Evolutionary conservation across 2,113 vertebrate genomes (phyloP), one percentile per base, ranked within the genome.

Genomic region (Ictalurus furcatus): DNA sequence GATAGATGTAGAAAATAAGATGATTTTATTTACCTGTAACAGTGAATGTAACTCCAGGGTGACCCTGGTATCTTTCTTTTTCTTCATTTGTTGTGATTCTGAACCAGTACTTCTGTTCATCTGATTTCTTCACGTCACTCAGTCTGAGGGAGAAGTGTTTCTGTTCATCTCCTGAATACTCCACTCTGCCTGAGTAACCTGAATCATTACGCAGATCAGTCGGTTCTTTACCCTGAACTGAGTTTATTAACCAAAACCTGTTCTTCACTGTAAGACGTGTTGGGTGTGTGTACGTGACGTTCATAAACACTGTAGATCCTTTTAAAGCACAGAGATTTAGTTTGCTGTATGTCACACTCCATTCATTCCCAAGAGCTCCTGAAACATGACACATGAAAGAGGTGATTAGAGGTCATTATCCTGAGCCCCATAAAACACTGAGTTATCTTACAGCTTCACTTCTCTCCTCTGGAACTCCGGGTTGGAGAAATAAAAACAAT

Each of bases 101-200:
- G n/a, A 86, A 30, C 21, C 28, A 59, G 44, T 74, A 86, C n/a
- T 40, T 74, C 21, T 74, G 19, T 21, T 54, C 37, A 88, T 81
- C 87, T 59, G 79, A 21, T 78, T 63, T 80, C 3, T 23, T 76
- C 28, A 87, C 80, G 19, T 85, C 19, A 73, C 54, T 90, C 81
- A 90, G 86, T 85, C 34, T 90, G 44, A 88, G 13, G n/a, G 54
- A n/a, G 30, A 85, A 88, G 54, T 76, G 34, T 23, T 40, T 21
- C 63, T 81, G 56, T 65, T 76, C 44, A 88, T 84, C 48, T 69
- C 5, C 11, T 11, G 44, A 67, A 85, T 69, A 88, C 61, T 85
- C 5, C 28, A 85, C 63, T 71, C 89, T 87, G 58, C 65, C 56
- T 48, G 58, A 79, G 78, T 69, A 87, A 56, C 73, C 25, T 76